Evolutionary conservation across 2,797 vertebrate genomes (phyloP), one percentile per base, ranked within the genome.

Genomic region (Leptoclinus maculatus): DNA sequence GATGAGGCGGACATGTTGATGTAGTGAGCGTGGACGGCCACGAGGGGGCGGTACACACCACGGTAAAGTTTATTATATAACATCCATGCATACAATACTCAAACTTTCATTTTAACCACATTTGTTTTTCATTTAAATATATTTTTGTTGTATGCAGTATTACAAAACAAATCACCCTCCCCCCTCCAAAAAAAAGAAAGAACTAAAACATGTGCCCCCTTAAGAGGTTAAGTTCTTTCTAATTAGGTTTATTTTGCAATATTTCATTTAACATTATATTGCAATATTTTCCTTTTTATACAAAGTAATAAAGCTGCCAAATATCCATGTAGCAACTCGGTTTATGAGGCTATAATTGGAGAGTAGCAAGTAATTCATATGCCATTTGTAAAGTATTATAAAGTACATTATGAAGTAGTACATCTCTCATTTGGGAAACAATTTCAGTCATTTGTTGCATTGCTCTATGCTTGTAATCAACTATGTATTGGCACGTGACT

Each of bases 11-110:
- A 17, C 2, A 0, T 0, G 3, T 0, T 1, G 14, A 0, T 80
- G 89, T 66, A 84, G 32, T 75, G 21, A 69, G 1, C 2, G 0
- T 0, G 3, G 2, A 3, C 1, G 1, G 29, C 45, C 94, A 83
- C 84, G 0, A 3, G 81, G 62, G 0, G 88, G 85, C 75, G 38
- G 8, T 9, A 69, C 0, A 76, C 4, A 43, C 56, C 41, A 39
- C 17, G 0, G 29, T 7, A 39, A n/a, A 9, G 5, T 45, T 21
- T 19, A 8, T 45, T 45, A 51, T 10, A 51, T 4, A 51, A 51
- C 10, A 23, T 11, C 21, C 21, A 51, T 51, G 49, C 21, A 49
- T 21, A 17, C 9, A 21, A 49, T 3, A 49, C 19, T 49, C 4
- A 45, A 45, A 45, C 39, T 45, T 45, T 45, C 32, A 34, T 34